Base-by-base conservation (phyloP, 2,888 invertebrate genomes). In the Cryptophagus acutangulus region DNA sequence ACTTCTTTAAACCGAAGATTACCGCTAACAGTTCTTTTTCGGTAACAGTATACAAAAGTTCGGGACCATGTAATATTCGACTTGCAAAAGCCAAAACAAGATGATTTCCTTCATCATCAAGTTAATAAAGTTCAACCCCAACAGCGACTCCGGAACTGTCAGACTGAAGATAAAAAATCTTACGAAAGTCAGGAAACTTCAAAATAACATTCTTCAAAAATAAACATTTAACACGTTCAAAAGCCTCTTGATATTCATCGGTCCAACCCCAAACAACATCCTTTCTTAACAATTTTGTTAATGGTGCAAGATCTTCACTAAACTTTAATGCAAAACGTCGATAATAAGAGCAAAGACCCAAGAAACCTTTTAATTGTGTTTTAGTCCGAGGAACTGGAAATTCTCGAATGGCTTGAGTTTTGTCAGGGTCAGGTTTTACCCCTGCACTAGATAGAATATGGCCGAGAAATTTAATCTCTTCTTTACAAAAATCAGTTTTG, bases 401-500 rank as follows among this genome's bases (percentile, higher is more conserved):
- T 6, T 37, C 13, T 17, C 17, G 36, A 15, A 45, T 45, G 3
- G 44, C 38, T 1, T 17, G 14, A 0, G 49, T 34, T 25, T 53
- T 54, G 1, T 38, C 35, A 0, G 48, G 43, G n/a, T 56, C 53
- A 0, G 50, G 48, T 1, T n/a, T 12, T 3, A 54, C 42, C 1
- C 54, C 54, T 2, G 44, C 17, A 1, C 38, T 2, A 0, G 47
- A 30, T 1, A 55, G 15, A 8, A 50, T 33, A 16, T 54, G 51
- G 6, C 50, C 52, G 1, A 55, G 20, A 14, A 54, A 55, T n/a
- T 29, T 29, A 1, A 37, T 28, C 9, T 46, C 15, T 9, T 9
- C 5, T 13, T 30, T 15, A 2, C 41, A 6, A 41, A 59, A 54
- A 9, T 33, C 1, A 0, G 55, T 46, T 43, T 58, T 59, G 14